Conservation (phyloP, 2,797 vertebrate genomes). For the Phataginus tetradactyla region DNA sequence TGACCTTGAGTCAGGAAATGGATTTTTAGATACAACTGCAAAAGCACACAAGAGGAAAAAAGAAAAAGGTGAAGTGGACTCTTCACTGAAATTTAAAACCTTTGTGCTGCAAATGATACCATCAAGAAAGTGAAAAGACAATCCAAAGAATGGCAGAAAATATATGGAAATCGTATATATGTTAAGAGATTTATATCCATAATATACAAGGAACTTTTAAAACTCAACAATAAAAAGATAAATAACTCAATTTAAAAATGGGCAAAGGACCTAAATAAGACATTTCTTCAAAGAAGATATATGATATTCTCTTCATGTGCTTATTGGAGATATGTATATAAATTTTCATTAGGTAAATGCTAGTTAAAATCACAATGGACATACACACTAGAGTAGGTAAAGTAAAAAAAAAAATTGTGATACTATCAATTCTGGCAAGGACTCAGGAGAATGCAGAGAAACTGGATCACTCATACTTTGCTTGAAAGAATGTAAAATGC, state of each 20-base stretch:
- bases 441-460: background rate
- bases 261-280: background rate
- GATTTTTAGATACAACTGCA: background rate
- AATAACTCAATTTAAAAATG: constrained; percentile 20
- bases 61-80: background rate
- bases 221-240: constrained; percentile 42
- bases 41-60: background rate
- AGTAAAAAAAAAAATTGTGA: background rate
- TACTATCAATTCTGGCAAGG: background rate
- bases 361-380: constrained; percentile 34
- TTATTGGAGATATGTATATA: background rate
- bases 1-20: background rate
- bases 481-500: background rate
- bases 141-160: background rate
- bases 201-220: background rate
- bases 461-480: background rate
- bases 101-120: background rate
- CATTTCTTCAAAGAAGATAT: background rate
- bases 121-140: constrained; percentile 32
- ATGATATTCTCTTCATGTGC: background rate
- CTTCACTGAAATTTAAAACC: background rate
- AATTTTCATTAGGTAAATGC: background rate
- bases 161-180: background rate
- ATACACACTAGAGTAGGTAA: background rate
- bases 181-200: background rate